Conservation (phyloP, 2,888 invertebrate species). For the Teleiodes luculella region DNA sequence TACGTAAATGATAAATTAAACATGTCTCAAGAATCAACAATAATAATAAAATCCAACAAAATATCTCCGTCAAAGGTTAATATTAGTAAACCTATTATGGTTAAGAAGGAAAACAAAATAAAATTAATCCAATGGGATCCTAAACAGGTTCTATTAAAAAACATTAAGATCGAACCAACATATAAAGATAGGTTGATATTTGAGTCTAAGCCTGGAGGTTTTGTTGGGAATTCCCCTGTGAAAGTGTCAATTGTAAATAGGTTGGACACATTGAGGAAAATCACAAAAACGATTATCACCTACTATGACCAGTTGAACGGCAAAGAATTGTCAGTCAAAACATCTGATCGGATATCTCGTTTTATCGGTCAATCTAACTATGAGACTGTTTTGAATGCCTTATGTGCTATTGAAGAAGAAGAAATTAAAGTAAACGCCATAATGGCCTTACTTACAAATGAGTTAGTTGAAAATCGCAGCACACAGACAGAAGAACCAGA, state of each 20-base stretch:
- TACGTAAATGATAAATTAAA: no score
- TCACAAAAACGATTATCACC: conserved; percentile 44
- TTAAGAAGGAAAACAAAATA: conserved; percentile 14
- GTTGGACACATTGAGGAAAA: conserved; percentile 35
- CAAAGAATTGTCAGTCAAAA: conserved; percentile 33
- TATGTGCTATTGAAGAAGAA: conserved; percentile 53
- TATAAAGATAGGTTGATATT: conserved; percentile 45
- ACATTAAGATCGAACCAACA: conserved; percentile 17
- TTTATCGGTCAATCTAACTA: conserved; percentile 59
- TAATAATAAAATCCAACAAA: no score
- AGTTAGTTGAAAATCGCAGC: background rate
- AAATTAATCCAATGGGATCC: conserved; percentile 13
- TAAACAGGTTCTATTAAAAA: conserved; percentile 10
- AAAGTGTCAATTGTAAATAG: conserved; percentile 39
- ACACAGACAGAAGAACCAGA: conserved; percentile 12
- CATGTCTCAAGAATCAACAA: no score
- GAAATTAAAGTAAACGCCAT: conserved; percentile 54
- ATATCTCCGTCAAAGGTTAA: no score
- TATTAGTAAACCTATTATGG: background rate
- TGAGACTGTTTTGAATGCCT: conserved; percentile 45
- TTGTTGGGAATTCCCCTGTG: conserved; percentile 45
- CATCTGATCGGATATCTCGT: conserved; percentile 47
- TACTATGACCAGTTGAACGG: conserved; percentile 20
- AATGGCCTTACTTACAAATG: conserved; percentile 44
- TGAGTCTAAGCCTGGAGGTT: conserved; percentile 39